Percentiles rank a stretch among this genome's conserved stretches.
phyloP scores from a whole-genome alignment of 2,888 invertebrate genomes.

The Mythimna lalbum region DNA sequence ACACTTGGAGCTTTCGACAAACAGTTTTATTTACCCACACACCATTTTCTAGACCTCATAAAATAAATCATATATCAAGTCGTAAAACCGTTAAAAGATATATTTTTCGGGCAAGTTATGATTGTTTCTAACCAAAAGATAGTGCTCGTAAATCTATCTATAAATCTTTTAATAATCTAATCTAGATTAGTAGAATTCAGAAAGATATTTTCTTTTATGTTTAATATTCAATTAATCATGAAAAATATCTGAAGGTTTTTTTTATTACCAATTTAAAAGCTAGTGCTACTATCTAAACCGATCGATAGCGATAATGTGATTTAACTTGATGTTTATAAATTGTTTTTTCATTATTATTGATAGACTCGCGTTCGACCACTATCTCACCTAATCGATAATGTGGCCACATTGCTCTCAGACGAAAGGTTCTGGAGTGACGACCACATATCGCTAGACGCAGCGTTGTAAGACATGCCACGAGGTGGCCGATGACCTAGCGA shows the following conservation, averaged over 20 bases:
- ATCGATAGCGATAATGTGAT: no score
- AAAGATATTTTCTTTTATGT: conserved; percentile 17
- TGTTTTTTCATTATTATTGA: no score
- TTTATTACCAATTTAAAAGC: background rate
- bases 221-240: background rate
- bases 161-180: conserved; percentile 29
- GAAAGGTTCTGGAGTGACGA: no score
- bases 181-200: background rate
- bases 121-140: conserved; percentile 28
- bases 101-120: conserved; percentile 32
- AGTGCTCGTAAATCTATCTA: conserved; percentile 37
- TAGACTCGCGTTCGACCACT: no score
- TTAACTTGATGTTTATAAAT: no score
- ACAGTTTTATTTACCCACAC: background rate
- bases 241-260: background rate
- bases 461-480: no score
- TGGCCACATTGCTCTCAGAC: no score
- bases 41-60: conserved; percentile 18
- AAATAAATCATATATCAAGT: conserved; percentile 20
- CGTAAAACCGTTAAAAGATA: conserved; percentile 32
- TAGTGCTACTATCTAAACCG: no score
- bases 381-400: no score
- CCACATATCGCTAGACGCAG: no score
- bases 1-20: background rate
- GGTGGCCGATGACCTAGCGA: no score